Evolutionary conservation across 2,888 invertebrate species (phyloP).

Genomic region (Limnephilus marmoratus): DNA sequence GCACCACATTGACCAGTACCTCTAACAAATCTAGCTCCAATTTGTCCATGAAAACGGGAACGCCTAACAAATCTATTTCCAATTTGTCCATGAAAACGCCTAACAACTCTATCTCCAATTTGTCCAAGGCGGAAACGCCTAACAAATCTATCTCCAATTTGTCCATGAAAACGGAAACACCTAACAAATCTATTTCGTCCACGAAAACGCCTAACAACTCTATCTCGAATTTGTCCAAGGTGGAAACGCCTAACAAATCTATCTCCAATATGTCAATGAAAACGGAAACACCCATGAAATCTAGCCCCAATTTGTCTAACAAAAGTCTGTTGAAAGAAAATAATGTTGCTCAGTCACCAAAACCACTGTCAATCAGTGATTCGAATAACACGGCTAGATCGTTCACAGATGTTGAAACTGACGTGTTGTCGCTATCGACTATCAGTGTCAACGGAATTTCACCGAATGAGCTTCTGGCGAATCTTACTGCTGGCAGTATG

Average conservation of each 20-base stretch:
- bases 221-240: background rate
- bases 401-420: background rate
- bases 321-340: background rate
- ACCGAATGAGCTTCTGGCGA: background rate
- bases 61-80: background rate
- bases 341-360: background rate
- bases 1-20: background rate
- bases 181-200: background rate
- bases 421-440: background rate
- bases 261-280: background rate
- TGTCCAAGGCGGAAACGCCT: background rate
- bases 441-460: background rate
- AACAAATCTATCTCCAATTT: background rate
- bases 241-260: background rate
- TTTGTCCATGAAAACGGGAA: background rate
- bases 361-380: background rate
- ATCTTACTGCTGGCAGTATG: slow-evolving; percentile 6
- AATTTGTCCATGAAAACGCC: background rate
- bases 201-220: background rate
- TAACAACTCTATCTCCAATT: background rate
- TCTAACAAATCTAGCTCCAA: background rate
- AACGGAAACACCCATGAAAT: background rate
- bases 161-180: background rate
- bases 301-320: background rate
- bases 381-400: background rate